These are phyloP conservation scores for Chroicocephalus ridibundus DNA, from an alignment of 2,113 vertebrate species.

Conservation along the genomic window DNA sequence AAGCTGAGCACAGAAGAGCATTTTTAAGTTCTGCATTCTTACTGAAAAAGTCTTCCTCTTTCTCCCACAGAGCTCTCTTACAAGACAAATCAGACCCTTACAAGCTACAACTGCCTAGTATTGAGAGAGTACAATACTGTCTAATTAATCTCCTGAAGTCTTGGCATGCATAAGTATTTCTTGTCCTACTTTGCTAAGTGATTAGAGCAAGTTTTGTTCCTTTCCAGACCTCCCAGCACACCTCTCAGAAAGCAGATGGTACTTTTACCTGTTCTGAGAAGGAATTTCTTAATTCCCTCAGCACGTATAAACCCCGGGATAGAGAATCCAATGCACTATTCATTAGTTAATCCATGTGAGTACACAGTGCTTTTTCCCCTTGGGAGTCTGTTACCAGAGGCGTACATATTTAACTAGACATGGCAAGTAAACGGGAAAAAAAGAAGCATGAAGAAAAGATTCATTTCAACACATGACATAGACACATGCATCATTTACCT, in stretches of 20 bases:
- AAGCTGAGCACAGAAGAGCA: neutral
- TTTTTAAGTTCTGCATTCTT: neutral
- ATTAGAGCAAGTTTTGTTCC: neutral
- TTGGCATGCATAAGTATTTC: neutral
- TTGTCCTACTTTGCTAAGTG: neutral
- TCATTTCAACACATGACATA: neutral
- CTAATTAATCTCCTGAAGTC: neutral
- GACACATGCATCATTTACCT: neutral
- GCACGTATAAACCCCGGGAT: neutral
- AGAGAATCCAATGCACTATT: neutral
- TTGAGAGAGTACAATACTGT: neutral
- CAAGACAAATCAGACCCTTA: neutral
- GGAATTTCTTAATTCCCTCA: neutral
- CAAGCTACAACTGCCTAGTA: neutral
- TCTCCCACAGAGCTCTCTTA: neutral
- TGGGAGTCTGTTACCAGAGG: neutral
- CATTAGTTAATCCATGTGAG: neutral
- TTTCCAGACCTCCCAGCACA: neutral
- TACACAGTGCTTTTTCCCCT: neutral
- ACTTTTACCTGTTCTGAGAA: neutral
- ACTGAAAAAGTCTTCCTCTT: neutral
- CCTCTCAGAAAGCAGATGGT: neutral
- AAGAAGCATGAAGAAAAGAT: neutral
- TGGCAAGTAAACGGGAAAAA: neutral
- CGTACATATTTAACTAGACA: neutral